Evolutionary conservation across 2,113 vertebrate genomes (phyloP).

Genomic region (Mungos mungo): DNA sequence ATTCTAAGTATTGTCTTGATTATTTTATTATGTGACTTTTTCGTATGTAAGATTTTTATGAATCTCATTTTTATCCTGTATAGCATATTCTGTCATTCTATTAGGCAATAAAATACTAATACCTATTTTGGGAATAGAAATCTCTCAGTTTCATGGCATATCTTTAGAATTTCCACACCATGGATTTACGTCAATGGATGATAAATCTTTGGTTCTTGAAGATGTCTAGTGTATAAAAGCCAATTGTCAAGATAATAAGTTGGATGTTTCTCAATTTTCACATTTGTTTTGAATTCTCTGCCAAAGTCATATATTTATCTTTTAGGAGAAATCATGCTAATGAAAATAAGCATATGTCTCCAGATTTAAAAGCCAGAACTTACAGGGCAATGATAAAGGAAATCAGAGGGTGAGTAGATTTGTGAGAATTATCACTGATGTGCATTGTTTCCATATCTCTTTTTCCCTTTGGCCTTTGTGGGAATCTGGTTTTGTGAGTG

Average conservation of each 20-base stretch:
- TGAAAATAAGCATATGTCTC: constrained; percentile 49
- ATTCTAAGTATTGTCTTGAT: background rate
- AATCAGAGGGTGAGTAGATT: background rate
- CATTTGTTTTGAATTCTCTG: constrained; percentile 65
- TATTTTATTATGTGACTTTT: constrained; percentile 32
- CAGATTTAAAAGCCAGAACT: constrained; percentile 18
- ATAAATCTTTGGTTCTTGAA: constrained; percentile 61
- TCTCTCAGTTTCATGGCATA: constrained; percentile 17
- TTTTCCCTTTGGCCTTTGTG: background rate
- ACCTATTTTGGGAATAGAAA: constrained; percentile 37
- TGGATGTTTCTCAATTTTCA: constrained; percentile 56
- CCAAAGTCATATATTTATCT: constrained; percentile 65
- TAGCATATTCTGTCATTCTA: background rate
- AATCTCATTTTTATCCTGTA: constrained; percentile 36
- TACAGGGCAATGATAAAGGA: background rate
- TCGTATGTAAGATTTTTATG: background rate
- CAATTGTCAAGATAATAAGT: constrained; percentile 65
- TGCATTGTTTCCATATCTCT: background rate
- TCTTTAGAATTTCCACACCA: constrained; percentile 48
- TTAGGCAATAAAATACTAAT: constrained; percentile 36
- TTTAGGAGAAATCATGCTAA: constrained; percentile 43
- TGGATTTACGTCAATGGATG: constrained; percentile 46
- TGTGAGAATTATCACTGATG: background rate
- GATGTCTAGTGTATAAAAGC: constrained; percentile 47
- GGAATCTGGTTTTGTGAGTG: background rate